Base-by-base conservation (phyloP, 2,888 invertebrate species). In the Yponomeuta evonymella region DNA sequence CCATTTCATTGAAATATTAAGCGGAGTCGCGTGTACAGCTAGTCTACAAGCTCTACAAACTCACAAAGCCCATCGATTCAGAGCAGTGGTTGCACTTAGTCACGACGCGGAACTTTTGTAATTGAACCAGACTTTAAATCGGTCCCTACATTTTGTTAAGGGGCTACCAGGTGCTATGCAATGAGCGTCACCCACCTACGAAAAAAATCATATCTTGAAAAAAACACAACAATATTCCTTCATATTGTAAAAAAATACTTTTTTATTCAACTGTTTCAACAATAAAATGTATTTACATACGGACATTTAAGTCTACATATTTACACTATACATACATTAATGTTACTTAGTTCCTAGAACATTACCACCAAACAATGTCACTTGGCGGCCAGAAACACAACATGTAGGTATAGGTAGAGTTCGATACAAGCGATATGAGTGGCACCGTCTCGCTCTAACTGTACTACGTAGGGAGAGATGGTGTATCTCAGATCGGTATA, bases 231-330 rank as follows among this genome's bases (percentile, higher is more conserved):
- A 58, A 58, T 2, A 5, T 15, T 15, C 6, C 51, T 58, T 15
- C 11, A 65, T 65, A 65, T 65, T 30, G 33, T 67, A 67, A 67
- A 36, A 67, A 64, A 43, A 43, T 67, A 67, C 10, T 87, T 86
- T 84, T 87, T 86, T 86, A 88, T 86, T 83, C 78, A 89, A 87
- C 83, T 77, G 75, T 77, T 83, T 86, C 87, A 90, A 89, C 90
- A 85, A 87, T 84, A 80, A 82, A 84, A 81, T 58, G 51, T 58
- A 58, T 58, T 78, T 87, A 89, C 89, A 79, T 89, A 89, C 88
- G 89, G 70, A 73, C 76, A 79, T 81, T 81, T 15, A 58, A 1
- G 12, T 58, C 12, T 58, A 58, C 2, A 58, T 74, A 77, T 76
- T 74, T 79, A 85, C 82, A 84, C 81, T 86, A 80, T 84, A 87